These are phyloP conservation scores for Lasioglossum figueresi DNA, from an alignment of 2,888 invertebrate genomes.

Conservation along the genomic window DNA sequence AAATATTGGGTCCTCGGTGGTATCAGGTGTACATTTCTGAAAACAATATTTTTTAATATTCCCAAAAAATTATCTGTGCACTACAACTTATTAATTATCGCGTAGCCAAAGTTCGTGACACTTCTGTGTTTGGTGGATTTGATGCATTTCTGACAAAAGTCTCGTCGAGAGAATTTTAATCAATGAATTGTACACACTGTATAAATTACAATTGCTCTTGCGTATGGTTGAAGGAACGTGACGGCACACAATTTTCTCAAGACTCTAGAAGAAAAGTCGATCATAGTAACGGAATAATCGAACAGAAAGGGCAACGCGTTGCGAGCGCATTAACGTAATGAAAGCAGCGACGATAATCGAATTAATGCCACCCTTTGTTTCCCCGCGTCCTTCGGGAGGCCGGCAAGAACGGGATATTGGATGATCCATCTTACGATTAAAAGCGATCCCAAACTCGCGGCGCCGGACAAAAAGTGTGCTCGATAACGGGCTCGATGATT, in stretches of 20 bases:
- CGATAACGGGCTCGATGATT: slow-evolving; percentile 53
- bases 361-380: slow-evolving; percentile 36
- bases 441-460: slow-evolving; percentile 46
- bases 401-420: slow-evolving; percentile 33
- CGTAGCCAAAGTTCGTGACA: not conserved
- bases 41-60: not conserved
- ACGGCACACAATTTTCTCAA: not conserved
- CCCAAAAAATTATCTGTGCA: too few species aligned
- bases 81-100: too few species aligned
- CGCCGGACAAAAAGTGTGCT: slow-evolving; percentile 30
- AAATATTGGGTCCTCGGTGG: not conserved
- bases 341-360: slow-evolving; percentile 36
- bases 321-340: slow-evolving; percentile 29
- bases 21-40: not conserved
- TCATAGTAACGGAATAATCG: slow-evolving; percentile 2
- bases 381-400: not conserved
- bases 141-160: not conserved
- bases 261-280: not conserved
- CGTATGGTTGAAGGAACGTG: not conserved
- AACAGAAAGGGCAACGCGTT: not conserved
- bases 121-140: too few species aligned
- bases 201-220: not conserved
- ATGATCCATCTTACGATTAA: slow-evolving; percentile 50
- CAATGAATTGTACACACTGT: not conserved
- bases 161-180: not conserved